Conservation (phyloP, 2,113 vertebrate genomes). For the Pyrgilauda ruficollis region DNA sequence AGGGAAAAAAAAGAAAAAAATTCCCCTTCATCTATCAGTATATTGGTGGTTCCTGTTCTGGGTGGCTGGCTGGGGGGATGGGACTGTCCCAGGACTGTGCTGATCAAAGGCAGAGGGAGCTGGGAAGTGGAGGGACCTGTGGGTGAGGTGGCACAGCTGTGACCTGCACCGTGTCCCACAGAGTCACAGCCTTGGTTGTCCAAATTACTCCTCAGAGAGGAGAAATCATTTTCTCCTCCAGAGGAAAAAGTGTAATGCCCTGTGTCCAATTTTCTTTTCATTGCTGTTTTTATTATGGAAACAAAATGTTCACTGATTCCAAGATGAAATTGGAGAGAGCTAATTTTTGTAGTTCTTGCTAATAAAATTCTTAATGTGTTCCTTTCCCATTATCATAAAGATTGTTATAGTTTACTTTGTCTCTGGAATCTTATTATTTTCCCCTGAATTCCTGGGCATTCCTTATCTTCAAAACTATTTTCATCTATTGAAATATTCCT, state of each 20-base stretch:
- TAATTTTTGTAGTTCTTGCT: constrained; percentile 65
- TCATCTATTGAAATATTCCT: constrained; percentile 11
- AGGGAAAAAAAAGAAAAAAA: background rate
- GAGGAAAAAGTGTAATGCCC: constrained; percentile 60
- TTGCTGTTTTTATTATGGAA: constrained; percentile 69
- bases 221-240: constrained; percentile 21
- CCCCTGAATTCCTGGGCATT: constrained; percentile 1
- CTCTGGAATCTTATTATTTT: constrained; percentile 56
- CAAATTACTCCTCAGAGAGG: background rate
- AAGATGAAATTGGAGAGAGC: constrained; percentile 55
- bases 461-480: constrained; percentile 28
- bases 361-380: constrained; percentile 68
- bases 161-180: background rate
- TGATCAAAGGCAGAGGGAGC: background rate
- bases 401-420: constrained; percentile 57
- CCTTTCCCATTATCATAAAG: constrained; percentile 58
- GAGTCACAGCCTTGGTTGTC: background rate
- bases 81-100: background rate
- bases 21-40: background rate
- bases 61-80: background rate
- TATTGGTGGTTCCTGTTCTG: background rate
- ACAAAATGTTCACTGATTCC: constrained; percentile 51
- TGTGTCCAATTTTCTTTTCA: constrained; percentile 72
- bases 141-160: accelerated
- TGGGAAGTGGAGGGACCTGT: background rate